phyloP scores from a whole-genome alignment of 2,113 vertebrate genomes.

The Dendrocopos noguchii region DNA sequence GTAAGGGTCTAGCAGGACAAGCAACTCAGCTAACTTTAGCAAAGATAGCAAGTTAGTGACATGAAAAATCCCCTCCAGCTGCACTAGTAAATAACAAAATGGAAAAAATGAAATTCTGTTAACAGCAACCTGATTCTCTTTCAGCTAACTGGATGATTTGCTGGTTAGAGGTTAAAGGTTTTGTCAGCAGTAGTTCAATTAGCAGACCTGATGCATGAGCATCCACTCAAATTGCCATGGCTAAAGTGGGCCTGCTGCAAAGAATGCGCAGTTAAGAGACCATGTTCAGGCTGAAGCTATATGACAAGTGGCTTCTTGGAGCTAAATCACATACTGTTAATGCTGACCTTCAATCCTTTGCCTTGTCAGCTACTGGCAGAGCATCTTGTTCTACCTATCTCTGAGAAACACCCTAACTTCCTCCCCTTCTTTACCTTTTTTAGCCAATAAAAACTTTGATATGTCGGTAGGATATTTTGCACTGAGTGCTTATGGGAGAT shows the following conservation, averaged over 20 bases:
- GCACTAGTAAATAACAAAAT: slow-evolving; percentile 63
- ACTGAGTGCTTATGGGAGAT: slow-evolving; percentile 1
- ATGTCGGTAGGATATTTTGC: slow-evolving; percentile 41
- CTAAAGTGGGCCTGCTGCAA: background rate
- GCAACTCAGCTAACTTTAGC: slow-evolving; percentile 34
- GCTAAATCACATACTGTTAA: slow-evolving; percentile 22
- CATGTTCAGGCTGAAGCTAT: background rate
- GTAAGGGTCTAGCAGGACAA: slow-evolving; percentile 48
- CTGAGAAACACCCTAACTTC: slow-evolving; percentile 8
- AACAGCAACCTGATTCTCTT: slow-evolving; percentile 10
- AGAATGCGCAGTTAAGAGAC: background rate
- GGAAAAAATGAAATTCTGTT: slow-evolving; percentile 58
- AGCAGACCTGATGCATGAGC: background rate
- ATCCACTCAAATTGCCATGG: background rate
- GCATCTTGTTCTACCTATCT: slow-evolving; percentile 26
- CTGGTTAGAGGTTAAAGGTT: slow-evolving; percentile 1
- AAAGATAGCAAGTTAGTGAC: slow-evolving; percentile 37
- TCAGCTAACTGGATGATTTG: slow-evolving; percentile 25
- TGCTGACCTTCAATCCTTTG: slow-evolving; percentile 18
- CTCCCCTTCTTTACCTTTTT: slow-evolving; percentile 15
- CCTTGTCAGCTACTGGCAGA: slow-evolving; percentile 27
- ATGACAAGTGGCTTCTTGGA: slow-evolving; percentile 33
- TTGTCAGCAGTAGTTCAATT: background rate
- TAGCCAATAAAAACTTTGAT: background rate
- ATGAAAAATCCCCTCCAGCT: slow-evolving; percentile 58